Conservation (phyloP, 2,113 vertebrate genomes). For the Oophaga pumilio region DNA sequence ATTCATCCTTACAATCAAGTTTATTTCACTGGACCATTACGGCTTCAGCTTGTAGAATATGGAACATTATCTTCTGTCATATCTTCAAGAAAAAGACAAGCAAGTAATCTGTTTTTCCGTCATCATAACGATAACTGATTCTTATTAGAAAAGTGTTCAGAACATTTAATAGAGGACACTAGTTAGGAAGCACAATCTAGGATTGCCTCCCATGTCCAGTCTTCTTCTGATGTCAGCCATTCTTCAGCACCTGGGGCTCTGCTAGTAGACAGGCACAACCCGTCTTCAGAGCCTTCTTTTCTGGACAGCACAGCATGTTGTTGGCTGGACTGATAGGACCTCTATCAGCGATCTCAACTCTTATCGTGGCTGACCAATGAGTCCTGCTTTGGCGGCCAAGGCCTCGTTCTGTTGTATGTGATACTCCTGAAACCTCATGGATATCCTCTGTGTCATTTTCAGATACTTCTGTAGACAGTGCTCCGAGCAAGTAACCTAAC, state of each 20-base stretch:
- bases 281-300: neutral
- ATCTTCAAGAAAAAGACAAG: neutral
- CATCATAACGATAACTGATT: neutral
- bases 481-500: constrained; percentile 88
- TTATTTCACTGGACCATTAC: neutral
- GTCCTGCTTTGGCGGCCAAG: constrained; percentile 92
- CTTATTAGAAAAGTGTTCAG: constrained; percentile 9
- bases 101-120: neutral
- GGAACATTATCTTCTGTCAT: neutral
- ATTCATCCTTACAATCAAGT: neutral
- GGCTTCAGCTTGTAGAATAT: neutral
- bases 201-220: neutral
- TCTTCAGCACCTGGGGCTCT: neutral
- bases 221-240: neutral
- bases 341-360: constrained; percentile 23
- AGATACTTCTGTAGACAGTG: constrained; percentile 97
- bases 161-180: neutral
- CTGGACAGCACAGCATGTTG: neutral
- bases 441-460: constrained; percentile 99
- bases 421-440: constrained; percentile 98
- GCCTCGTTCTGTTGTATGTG: constrained; percentile 99
- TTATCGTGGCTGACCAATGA: constrained; percentile 85
- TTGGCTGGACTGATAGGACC: neutral
- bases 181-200: neutral
- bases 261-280: neutral